Evolutionary conservation across 2,113 vertebrate species (phyloP).

Genomic region (Stigmatopora nigra): DNA sequence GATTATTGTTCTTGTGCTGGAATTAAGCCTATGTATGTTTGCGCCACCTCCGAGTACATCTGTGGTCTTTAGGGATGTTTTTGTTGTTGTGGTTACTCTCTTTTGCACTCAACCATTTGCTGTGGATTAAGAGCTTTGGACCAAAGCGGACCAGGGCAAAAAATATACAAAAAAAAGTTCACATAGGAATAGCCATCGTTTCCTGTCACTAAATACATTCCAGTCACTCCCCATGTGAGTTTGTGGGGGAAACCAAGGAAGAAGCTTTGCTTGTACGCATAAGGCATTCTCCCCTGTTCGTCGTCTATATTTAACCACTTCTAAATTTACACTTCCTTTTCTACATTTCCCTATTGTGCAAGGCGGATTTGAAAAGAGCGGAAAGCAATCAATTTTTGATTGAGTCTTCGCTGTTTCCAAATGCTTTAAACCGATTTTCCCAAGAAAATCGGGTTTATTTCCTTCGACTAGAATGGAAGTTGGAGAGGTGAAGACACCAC

Average conservation of each 20-base stretch:
- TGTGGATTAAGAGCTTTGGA: constrained; percentile 78
- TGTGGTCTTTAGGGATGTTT: constrained; percentile 42
- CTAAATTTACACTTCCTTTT: constrained; percentile 33
- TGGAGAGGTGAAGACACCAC: constrained; percentile 24
- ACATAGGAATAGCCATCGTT: constrained; percentile 59
- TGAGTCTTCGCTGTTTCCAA: not conserved
- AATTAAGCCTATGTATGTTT: constrained; percentile 19
- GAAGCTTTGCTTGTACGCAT: constrained; percentile 39
- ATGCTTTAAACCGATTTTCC: constrained; percentile 3
- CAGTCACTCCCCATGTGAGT: constrained; percentile 39
- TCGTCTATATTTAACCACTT: constrained; percentile 42
- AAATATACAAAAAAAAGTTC: constrained; percentile 18
- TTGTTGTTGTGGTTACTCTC: constrained; percentile 53
- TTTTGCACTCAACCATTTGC: constrained; percentile 65
- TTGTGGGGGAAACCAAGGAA: constrained; percentile 16
- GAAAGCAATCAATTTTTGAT: not conserved
- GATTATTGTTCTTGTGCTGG: constrained; percentile 9
- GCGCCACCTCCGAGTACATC: constrained; percentile 26
- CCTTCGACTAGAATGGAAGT: constrained; percentile 6
- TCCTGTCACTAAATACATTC: constrained; percentile 79
- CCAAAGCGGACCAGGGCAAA: constrained; percentile 65
- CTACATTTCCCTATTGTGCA: constrained; percentile 7
- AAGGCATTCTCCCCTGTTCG: constrained; percentile 45
- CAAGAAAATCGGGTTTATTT: constrained; percentile 5
- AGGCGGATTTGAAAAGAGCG: not conserved